Evolutionary conservation across 1,140 invertebrate species (phyloP), one percentile per base, ranked within the genome.

Genomic region (Tetramorium alpestre): DNA sequence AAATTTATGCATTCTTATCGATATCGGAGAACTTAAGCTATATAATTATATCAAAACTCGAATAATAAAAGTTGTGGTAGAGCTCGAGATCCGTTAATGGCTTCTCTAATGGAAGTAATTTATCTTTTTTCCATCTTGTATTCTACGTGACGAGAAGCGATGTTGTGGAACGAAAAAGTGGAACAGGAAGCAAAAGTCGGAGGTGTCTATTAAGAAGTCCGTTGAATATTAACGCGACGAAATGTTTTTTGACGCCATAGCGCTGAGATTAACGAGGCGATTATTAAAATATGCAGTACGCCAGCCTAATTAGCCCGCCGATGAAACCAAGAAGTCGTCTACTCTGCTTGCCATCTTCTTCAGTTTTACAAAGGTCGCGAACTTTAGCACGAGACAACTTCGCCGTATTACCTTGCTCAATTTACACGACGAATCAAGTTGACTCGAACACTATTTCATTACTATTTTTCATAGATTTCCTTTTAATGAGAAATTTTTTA

Each of bases 231-330:
- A 91, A 91, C 81, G 85, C 75, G 54, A 60, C 70, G 41, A 80
- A 85, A 89, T 77, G 82, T 81, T 85, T 90, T 89, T 86, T 41
- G 41, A 73, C 51, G 58, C 78, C 72, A 38, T 28, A 13, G 28
- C 49, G 54, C 72, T 44, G 72, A 82, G 60, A 91, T 91, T 91
- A 91, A 91, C 81, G 56, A 54, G 80, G 76, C 70, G 85, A 91
- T 91, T 91, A 91, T 91, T 91, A 89, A 91, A 91, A 91, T 91
- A 91, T 91, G 89, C 90, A 86, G 69, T 85, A 86, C 47, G 80
- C 44, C 58, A 33, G 54, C 38, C 49, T 90, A 90, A 90, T 91
- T 89, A 90, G 78, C 3, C 78, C 73, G 51, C 13, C 78, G 41
- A 88, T 62, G 81, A 75, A 90, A 88, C 51, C 62, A 56, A 69